A percentile compares a stretch with the other conserved stretches of the same genome.
phyloP scores from a whole-genome alignment of 2,113 vertebrate species.

The Carassius gibelio region DNA sequence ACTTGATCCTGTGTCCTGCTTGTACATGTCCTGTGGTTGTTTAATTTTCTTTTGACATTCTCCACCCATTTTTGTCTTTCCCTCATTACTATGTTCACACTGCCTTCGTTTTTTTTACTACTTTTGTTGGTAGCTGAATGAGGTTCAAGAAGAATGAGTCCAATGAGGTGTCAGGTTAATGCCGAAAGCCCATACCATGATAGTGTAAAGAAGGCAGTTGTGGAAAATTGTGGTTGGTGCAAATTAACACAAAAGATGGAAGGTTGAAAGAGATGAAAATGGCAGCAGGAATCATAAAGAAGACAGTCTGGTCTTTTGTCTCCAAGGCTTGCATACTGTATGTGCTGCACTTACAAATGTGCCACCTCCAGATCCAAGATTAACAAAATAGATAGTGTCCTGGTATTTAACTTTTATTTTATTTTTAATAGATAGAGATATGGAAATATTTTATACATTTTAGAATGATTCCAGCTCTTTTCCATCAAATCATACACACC shows the following conservation, averaged over 20 bases:
- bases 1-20: neutral
- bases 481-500: neutral
- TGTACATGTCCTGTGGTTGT: neutral
- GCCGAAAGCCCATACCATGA: conserved; percentile 29
- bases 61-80: neutral
- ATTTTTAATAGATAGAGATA: neutral
- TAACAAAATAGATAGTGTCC: neutral
- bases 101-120: neutral
- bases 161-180: conserved; percentile 23
- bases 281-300: neutral
- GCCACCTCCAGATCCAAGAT: neutral
- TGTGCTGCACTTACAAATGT: neutral
- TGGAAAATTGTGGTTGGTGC: conserved; percentile 2
- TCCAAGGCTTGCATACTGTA: neutral
- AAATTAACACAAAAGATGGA: conserved; percentile 16
- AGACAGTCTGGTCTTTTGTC: neutral
- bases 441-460: neutral
- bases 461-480: neutral
- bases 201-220: neutral
- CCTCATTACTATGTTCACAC: neutral
- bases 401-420: neutral
- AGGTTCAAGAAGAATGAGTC: neutral
- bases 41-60: neutral
- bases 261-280: conserved; percentile 10
- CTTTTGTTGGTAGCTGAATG: neutral